Base-by-base conservation (phyloP, 2,797 vertebrate species). In the Lophius americanus region DNA sequence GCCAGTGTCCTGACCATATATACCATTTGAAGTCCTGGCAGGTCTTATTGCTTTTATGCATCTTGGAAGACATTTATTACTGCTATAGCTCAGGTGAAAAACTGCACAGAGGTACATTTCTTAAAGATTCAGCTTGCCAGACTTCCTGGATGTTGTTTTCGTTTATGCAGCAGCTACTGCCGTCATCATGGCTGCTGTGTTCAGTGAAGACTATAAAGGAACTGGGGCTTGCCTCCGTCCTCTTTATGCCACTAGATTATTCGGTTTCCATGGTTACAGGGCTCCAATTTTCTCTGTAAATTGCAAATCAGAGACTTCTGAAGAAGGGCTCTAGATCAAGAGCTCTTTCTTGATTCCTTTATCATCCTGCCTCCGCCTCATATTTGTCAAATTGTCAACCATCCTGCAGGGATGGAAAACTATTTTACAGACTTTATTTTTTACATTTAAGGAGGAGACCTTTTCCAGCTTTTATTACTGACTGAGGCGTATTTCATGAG, bases 261-360 rank as follows among this genome's bases (percentile, higher is more conserved):
- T 67, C 71, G 0, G 85, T 89, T 87, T 75, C 87, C 85, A 87
- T 89, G 84, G 87, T 67, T 74, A 87, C 87, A 14, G 64, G 65
- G 57, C 75, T 84, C 66, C 64, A 12, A 43, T 70, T 73, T 75
- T 42, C 1, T 51, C 70, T 70, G 71, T 64, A 70, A 74, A 72
- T 68, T 76, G 83, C 70, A 78, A 77, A 78, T 80, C 73, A 60
- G 59, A 74, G 56, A 2, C 23, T 23, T 52, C 62, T 73, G 66
- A 51, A 64, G 71, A 55, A 33, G 46, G 58, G 76, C 69, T 5
- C 7, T 0, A 63, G 69, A 83, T 84, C 79, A 77, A 54, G 73
- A 44, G 59, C 71, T 65, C 6, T 7, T 42, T 47, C 64, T 33
- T 39, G 60, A 57, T n/a, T 48, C 64, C 37, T 55, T 12, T 7